Conservation (phyloP, 2,797 vertebrate genomes). For the Peromyscus melanophrys region DNA sequence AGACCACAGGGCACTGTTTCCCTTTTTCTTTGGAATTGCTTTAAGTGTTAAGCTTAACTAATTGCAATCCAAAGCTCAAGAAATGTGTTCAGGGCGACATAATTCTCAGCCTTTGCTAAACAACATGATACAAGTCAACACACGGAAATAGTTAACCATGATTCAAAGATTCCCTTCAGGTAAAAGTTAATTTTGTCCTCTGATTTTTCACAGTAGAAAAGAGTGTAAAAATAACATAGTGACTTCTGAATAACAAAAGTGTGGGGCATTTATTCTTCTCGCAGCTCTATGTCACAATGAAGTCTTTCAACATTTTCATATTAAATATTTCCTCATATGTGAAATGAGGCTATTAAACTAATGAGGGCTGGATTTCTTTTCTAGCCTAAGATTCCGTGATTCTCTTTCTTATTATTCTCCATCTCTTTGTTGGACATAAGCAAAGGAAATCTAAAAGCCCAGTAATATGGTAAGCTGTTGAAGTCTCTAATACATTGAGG, state of each 20-base stretch:
- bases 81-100: not conserved
- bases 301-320: constrained; percentile 56
- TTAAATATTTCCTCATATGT: constrained; percentile 58
- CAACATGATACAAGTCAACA: not conserved
- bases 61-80: not conserved
- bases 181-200: constrained; percentile 60
- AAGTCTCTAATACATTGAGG: not conserved
- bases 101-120: not conserved
- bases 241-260: not conserved
- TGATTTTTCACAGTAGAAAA: constrained; percentile 40
- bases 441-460: constrained; percentile 54
- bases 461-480: not conserved
- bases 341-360: constrained; percentile 62
- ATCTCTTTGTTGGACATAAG: not conserved
- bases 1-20: not conserved
- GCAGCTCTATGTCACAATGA: not conserved
- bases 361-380: constrained; percentile 21
- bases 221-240: not conserved
- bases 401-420: not conserved
- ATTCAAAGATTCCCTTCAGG: not conserved
- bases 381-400: not conserved
- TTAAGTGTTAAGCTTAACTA: not conserved
- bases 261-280: not conserved
- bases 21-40: not conserved
- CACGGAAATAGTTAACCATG: not conserved